These are phyloP conservation scores for Pseudorasbora parva DNA, from an alignment of 2,113 vertebrate genomes.

Conservation along the genomic window DNA sequence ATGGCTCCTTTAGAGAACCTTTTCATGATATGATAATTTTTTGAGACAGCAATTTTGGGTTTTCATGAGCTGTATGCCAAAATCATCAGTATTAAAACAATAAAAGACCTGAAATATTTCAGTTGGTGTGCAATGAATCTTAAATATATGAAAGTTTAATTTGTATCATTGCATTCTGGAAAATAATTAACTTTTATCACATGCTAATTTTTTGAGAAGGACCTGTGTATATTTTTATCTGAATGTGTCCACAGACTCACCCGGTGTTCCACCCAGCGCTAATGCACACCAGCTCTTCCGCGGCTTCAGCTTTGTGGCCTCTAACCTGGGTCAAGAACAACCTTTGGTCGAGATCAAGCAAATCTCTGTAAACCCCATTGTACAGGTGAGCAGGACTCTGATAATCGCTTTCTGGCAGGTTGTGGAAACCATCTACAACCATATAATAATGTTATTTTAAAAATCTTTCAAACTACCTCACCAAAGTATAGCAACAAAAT, in stretches of 20 bases:
- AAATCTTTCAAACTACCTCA: not conserved
- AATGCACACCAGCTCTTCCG: conserved; percentile 93
- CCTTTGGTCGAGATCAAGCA: conserved; percentile 67
- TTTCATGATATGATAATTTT: too few relatives aligned
- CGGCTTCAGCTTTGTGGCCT: conserved; percentile 95
- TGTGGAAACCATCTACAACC: not conserved
- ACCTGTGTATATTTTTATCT: conserved; percentile 35
- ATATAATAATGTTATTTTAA: not conserved
- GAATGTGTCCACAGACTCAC: conserved; percentile 82
- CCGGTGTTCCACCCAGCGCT: conserved; percentile 92
- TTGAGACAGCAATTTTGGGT: too few relatives aligned
- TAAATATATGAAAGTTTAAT: too few relatives aligned
- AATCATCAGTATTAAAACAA: too few relatives aligned
- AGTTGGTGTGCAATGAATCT: too few relatives aligned
- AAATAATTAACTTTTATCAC: too few relatives aligned
- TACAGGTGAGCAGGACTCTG: conserved; percentile 79
- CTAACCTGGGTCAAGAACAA: conserved; percentile 85
- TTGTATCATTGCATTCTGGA: too few relatives aligned
- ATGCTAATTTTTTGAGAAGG: too few relatives aligned
- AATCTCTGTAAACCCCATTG: conserved; percentile 84
- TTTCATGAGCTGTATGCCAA: too few relatives aligned
- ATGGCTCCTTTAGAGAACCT: too few relatives aligned
- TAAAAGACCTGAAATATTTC: too few relatives aligned
- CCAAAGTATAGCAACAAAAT: not conserved
- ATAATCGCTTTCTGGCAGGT: not conserved